A percentile compares a stretch with the other conserved stretches of the same genome.
Conservation (phyloP, 2,888 invertebrate species). For the Thelaira solivaga region DNA sequence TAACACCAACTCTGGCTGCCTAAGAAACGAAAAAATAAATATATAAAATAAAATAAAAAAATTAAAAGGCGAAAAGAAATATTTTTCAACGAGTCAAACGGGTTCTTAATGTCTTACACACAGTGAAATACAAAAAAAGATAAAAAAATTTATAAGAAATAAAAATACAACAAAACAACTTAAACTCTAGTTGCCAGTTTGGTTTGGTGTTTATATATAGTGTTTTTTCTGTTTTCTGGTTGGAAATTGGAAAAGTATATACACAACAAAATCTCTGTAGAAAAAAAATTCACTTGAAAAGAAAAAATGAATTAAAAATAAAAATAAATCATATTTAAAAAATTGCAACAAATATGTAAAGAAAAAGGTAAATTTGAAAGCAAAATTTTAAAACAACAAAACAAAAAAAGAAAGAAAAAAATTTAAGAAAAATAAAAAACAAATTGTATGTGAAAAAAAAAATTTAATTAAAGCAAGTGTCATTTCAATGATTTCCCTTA, state of each 20-base stretch:
- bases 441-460: background rate
- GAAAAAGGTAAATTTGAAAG: slow-evolving; percentile 48
- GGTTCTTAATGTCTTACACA: slow-evolving; percentile 71
- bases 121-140: slow-evolving; percentile 54
- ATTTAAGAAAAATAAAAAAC: slow-evolving; percentile 9
- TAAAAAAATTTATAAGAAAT: slow-evolving; percentile 22
- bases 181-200: slow-evolving; percentile 60
- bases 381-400: background rate
- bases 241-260: slow-evolving; percentile 58
- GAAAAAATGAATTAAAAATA: slow-evolving; percentile 5
- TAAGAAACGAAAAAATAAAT: slow-evolving; percentile 53
- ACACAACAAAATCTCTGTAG: slow-evolving; percentile 40
- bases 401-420: slow-evolving; percentile 45
- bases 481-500: no score
- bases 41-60: no score
- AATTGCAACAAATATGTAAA: slow-evolving; percentile 42
- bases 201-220: slow-evolving; percentile 56
- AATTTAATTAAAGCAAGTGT: no score
- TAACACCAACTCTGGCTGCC: slow-evolving; percentile 63
- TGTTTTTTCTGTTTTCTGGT: slow-evolving; percentile 41
- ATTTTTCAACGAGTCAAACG: slow-evolving; percentile 77
- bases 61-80: slow-evolving; percentile 70
- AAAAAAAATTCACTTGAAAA: background rate
- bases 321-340: slow-evolving; percentile 23
- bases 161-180: slow-evolving; percentile 57